Evolutionary conservation across 2,888 invertebrate species (phyloP), one percentile per base, ranked within the genome.

Genomic region (Cynaeus angustus): DNA sequence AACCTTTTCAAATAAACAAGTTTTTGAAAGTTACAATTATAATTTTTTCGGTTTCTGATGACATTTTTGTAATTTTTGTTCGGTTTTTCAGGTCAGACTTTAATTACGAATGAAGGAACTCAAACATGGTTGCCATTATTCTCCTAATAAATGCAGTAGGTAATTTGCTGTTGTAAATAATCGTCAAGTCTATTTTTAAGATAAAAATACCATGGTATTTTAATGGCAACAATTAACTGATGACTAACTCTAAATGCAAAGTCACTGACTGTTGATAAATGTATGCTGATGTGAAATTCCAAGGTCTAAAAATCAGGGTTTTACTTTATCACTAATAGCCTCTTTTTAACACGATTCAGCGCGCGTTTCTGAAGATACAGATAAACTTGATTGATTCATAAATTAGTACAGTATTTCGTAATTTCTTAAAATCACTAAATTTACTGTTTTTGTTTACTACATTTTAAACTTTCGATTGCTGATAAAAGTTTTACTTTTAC

Each of bases 391-490:
- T 37, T 37, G 37, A 37, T 8, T 37, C 37, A 37, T 37, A n/a
- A 37, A n/a, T 6, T n/a, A 37, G 4, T 21, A 2, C 37, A 37
- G 7, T 37, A n/a, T 37, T n/a, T 8, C 37, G n/a, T 5, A 8
- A 37, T 6, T 37, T 37, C 37, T 37, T 37, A n/a, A 37, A 5
- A 5, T 6, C 2, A 37, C 8, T n/a, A 37, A 37, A 2, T 37
- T 37, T 37, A 37, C 37, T 30, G 8, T 30, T 30, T 37, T 37
- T 37, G 7, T 37, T 37, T 37, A 37, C 37, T 37, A 37, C n/a
- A 37, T 37, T 1, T 37, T 8, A 1, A 37, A 37, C 37, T 37
- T 37, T 37, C 37, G 37, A 37, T 37, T 5, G 6, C 21, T 21
- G 21, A 21, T 21, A 21, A 21, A 21, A 21, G 2, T 21, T 21